Conservation (phyloP, 2,888 invertebrate genomes). For the Agelastica alni region DNA sequence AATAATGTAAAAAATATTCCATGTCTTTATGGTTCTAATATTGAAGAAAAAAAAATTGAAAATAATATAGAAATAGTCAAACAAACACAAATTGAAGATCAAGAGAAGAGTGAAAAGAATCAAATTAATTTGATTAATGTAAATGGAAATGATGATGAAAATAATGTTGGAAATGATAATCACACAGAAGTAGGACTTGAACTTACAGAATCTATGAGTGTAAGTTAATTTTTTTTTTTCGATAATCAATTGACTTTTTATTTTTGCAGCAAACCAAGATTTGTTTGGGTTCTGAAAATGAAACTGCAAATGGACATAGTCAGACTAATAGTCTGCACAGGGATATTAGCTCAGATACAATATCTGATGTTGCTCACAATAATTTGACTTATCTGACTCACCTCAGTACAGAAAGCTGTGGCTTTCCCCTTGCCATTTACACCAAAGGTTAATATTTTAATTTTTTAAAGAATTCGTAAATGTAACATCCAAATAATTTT, state of each 20-base stretch:
- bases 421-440: constrained; percentile 71
- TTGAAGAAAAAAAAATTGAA: constrained; percentile 28
- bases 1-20: constrained; percentile 29
- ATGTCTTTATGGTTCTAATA: constrained; percentile 18
- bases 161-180: constrained; percentile 27
- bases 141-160: constrained; percentile 35
- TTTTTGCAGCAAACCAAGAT: constrained; percentile 18
- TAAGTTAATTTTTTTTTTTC: constrained; percentile 4
- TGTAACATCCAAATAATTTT: too few species aligned
- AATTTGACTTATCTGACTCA: constrained; percentile 67
- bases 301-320: constrained; percentile 33
- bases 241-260: background rate
- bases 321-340: constrained; percentile 64
- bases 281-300: constrained; percentile 20
- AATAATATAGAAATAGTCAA: constrained; percentile 16
- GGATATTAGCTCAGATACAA: constrained; percentile 70
- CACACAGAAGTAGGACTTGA: constrained; percentile 49
- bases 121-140: constrained; percentile 35
- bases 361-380: constrained; percentile 64
- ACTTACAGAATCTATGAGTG: constrained; percentile 53
- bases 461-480: too few species aligned
- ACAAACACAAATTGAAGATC: constrained; percentile 17
- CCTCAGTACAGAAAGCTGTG: constrained; percentile 74
- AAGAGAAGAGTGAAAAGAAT: constrained; percentile 18
- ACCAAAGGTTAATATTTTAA: constrained; percentile 29